Base-by-base conservation (phyloP, 2,888 invertebrate genomes). In the Panorpa germanica region DNA sequence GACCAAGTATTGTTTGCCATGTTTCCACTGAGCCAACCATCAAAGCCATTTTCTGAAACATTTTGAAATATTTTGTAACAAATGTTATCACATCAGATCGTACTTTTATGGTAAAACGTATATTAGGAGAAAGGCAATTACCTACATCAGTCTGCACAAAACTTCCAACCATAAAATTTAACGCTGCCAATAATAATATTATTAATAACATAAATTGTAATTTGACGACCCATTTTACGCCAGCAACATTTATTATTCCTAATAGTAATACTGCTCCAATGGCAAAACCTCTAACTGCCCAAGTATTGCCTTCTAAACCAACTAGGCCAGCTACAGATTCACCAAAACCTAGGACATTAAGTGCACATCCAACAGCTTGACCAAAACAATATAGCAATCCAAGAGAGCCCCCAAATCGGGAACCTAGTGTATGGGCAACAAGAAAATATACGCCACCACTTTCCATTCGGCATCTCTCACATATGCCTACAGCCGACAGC, bases 371-470 rank as follows among this genome's bases (percentile, higher is more conserved):
- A 2, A 93, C 93, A 33, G 91, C 86, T 83, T 93, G 62, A 38
- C 93, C 95, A 59, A 96, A 91, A 50, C 90, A 90, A 53, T 95
- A 96, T 12, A 96, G 62, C 42, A 96, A 59, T 23, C 93, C 93
- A 25, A 95, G 63, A 15, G 93, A 76, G 23, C 91, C 91, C 8
- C 91, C 95, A 49, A 91, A 76, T 47, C 88, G 65, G 5, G 90
- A 86, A 21, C 95, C 95, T 15, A 96, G 58, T 4, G 93, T 90
- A 47, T 95, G 91, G 1, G 91, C 82, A 20, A 96, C 59, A 34
- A 96, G 64, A 55, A 93, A 93, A 55, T 95, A 95, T 15, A 95
- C 90, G 28, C 95, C 95, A n/a, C 95, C 95, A 56, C 88, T 86
- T 57, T 91, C 88, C 46, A 93, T 78, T 36, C 83, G 68, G 58